Base-by-base conservation (phyloP, 2,888 invertebrate genomes). In the Eumerus sabulonum region DNA sequence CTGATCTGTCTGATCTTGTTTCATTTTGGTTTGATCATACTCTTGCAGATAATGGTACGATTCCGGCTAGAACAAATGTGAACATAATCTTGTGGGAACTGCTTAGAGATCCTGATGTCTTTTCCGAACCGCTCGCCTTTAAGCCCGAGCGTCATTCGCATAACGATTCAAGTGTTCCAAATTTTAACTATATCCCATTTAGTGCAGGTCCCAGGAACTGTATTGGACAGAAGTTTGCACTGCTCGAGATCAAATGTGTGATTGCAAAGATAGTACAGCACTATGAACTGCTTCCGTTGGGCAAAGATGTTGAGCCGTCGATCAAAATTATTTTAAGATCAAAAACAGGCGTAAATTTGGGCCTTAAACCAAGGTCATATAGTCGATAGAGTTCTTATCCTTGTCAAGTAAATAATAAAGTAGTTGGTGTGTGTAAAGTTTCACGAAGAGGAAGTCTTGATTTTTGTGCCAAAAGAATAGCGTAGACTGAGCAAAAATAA, bases 121-220 rank as follows among this genome's bases (percentile, higher is more conserved):
- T 85, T 59, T 48, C 83, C 1, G 85, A 88, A 0, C 86, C 88
- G 0, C 19, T 84, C 12, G 64, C 66, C 12, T 89, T 88, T 66
- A 82, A 81, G 56, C 89, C 89, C 0, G 87, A 88, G 53, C 83
- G 89, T 1, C 86, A 86, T 76, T 36, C 84, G 13, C 90, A 90
- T 0, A 91, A 92, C 74, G 90, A 90, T 81, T 16, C 73, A 5
- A 73, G 60, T 16, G 16, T 16, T 1, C 84, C 77, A 62, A 79
- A 82, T 1, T 86, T 83, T 51, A 84, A 83, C 44, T 85, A 84
- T 74, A 85, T 88, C 76, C 88, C 88, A 0, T 89, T 89, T 44
- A 87, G 87, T 71, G 88, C 88, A 5, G 88, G 88, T 1, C 91
- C 92, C 0, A 90, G 93, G 54, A 93, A 88, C 72, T 88, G 88